Conservation (phyloP, 2,888 invertebrate species). For the Axea sp. region DNA sequence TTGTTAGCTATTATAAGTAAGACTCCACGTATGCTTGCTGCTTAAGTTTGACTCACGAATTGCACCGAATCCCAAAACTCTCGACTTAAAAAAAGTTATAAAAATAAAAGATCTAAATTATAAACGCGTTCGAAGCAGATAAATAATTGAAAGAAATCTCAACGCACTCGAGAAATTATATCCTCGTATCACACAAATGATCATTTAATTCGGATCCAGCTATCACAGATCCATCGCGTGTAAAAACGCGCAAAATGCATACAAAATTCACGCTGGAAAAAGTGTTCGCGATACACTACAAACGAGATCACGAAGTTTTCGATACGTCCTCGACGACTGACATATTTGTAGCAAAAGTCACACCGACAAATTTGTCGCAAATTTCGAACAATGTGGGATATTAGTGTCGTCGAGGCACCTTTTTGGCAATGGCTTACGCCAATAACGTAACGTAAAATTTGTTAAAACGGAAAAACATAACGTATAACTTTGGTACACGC, state of each 20-base stretch:
- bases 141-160: conserved; percentile 9
- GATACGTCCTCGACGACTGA: too few species aligned
- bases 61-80: too few species aligned
- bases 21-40: too few species aligned
- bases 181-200: conserved; percentile 50
- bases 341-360: too few species aligned
- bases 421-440: conserved; percentile 30
- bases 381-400: too few species aligned
- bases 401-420: too few species aligned
- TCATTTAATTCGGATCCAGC: conserved; percentile 56
- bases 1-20: too few species aligned
- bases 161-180: not conserved
- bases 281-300: conserved; percentile 9
- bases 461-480: conserved; percentile 29
- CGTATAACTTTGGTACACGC: conserved; percentile 46
- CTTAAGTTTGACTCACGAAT: too few species aligned
- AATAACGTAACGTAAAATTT: conserved; percentile 42
- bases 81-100: too few species aligned
- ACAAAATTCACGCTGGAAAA: conserved; percentile 19
- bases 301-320: not conserved
- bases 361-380: too few species aligned
- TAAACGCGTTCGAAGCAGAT: too few species aligned
- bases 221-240: conserved; percentile 55
- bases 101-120: too few species aligned
- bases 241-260: conserved; percentile 22